Percentiles rank a stretch among this genome's conserved stretches.
These are phyloP conservation scores for Anolis sagrei DNA, from an alignment of 2,113 vertebrate species.

Conservation along the genomic window DNA sequence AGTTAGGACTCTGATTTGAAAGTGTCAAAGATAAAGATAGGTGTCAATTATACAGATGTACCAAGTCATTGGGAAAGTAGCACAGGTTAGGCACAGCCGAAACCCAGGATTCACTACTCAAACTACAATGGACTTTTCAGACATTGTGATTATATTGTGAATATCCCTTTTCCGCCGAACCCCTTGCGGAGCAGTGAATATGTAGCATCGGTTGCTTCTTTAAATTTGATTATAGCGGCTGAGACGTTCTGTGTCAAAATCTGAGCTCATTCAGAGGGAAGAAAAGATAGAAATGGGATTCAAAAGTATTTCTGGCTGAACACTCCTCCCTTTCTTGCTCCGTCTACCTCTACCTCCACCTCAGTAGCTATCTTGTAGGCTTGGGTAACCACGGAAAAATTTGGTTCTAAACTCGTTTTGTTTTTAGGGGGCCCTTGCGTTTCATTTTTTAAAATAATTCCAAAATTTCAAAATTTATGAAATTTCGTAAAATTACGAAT, in stretches of 20 bases:
- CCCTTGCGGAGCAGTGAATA: background rate
- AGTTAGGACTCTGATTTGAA: constrained; percentile 6
- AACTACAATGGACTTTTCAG: constrained; percentile 29
- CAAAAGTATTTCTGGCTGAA: background rate
- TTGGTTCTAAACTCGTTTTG: too few relatives aligned
- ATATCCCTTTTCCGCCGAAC: background rate
- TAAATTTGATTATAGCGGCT: constrained; percentile 16
- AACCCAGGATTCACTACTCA: constrained; percentile 27
- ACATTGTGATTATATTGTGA: background rate
- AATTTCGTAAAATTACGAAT: too few relatives aligned
- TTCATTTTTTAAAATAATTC: too few relatives aligned
- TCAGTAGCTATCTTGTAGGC: too few relatives aligned
- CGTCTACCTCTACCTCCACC: too few relatives aligned
- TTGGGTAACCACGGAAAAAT: too few relatives aligned
- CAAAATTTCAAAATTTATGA: too few relatives aligned
- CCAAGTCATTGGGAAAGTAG: background rate
- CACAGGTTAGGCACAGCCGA: accelerated
- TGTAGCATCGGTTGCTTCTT: constrained; percentile 20
- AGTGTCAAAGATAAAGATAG: constrained; percentile 6
- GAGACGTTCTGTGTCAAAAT: constrained; percentile 14
- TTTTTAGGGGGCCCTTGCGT: too few relatives aligned
- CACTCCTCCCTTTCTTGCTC: background rate
- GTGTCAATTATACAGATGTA: background rate
- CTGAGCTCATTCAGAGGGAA: constrained; percentile 11
- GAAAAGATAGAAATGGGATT: constrained; percentile 16